These are phyloP conservation scores for Fopius arisanus DNA, from an alignment of 1,140 invertebrate genomes.

Conservation along the genomic window DNA sequence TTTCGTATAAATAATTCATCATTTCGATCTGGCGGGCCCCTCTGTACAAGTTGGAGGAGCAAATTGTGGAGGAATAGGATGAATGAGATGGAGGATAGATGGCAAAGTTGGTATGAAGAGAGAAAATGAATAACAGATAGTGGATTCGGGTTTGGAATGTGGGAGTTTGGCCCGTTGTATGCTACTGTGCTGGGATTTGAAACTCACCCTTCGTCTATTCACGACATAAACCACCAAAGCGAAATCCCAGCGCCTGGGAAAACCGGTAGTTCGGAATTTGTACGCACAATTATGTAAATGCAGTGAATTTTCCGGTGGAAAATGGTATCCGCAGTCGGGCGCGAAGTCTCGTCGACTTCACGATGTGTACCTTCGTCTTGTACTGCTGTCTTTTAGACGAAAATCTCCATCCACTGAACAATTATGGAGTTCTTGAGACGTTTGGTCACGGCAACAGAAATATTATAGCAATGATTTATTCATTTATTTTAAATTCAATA, in stretches of 20 bases:
- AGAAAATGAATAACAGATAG: neutral
- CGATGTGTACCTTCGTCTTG: neutral
- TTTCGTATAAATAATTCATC: conserved; percentile 58
- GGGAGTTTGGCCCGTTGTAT: neutral
- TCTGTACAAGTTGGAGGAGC: conserved; percentile 17
- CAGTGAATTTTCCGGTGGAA: conserved; percentile 42
- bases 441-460: no score
- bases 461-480: no score
- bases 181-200: neutral
- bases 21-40: neutral
- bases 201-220: neutral
- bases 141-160: neutral
- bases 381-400: neutral
- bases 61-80: neutral
- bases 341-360: neutral
- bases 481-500: no score
- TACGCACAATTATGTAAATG: conserved; percentile 60
- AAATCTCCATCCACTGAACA: no score
- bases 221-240: neutral
- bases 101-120: conserved; percentile 1
- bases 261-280: conserved; percentile 53
- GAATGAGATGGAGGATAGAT: conserved; percentile 32
- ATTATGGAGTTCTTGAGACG: no score
- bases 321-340: neutral
- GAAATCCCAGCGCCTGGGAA: neutral